These are phyloP conservation scores for Drosophila neotestacea DNA, from an alignment of 2,888 invertebrate genomes.

Conservation along the genomic window DNA sequence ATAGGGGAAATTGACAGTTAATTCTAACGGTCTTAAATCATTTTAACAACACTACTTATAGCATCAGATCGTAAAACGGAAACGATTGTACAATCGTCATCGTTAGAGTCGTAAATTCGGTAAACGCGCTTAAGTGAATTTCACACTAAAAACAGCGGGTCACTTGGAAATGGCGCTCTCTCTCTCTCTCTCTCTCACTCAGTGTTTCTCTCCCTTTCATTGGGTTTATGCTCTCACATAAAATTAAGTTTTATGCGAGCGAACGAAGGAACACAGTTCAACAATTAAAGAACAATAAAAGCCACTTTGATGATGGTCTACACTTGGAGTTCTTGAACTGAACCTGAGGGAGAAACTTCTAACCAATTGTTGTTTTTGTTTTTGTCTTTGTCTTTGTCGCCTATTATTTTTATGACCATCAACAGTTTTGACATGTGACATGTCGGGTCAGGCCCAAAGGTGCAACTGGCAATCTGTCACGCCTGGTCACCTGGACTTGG, in stretches of 20 bases:
- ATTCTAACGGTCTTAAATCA: constrained; percentile 58
- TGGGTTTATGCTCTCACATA: constrained; percentile 55
- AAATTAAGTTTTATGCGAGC: constrained; percentile 70
- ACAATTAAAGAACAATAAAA: constrained; percentile 82
- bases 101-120: constrained; percentile 69
- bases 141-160: constrained; percentile 77
- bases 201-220: constrained; percentile 19
- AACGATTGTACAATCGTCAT: constrained; percentile 52
- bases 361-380: constrained; percentile 9
- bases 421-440: constrained; percentile 75
- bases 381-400: constrained; percentile 16
- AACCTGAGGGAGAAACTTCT: not conserved
- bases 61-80: constrained; percentile 64
- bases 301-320: constrained; percentile 64
- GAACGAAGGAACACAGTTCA: constrained; percentile 69
- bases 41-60: constrained; percentile 45
- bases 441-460: constrained; percentile 42
- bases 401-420: constrained; percentile 57
- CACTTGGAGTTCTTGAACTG: constrained; percentile 9
- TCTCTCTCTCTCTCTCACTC: constrained; percentile 24
- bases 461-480: constrained; percentile 67
- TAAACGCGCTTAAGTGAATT: constrained; percentile 77
- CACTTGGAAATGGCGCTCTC: constrained; percentile 40
- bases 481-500: constrained; percentile 60
- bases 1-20: constrained; percentile 11